Percentiles rank a stretch among this genome's conserved stretches.
Conservation (phyloP, 2,888 invertebrate species). For the Ochropacha duplaris region DNA sequence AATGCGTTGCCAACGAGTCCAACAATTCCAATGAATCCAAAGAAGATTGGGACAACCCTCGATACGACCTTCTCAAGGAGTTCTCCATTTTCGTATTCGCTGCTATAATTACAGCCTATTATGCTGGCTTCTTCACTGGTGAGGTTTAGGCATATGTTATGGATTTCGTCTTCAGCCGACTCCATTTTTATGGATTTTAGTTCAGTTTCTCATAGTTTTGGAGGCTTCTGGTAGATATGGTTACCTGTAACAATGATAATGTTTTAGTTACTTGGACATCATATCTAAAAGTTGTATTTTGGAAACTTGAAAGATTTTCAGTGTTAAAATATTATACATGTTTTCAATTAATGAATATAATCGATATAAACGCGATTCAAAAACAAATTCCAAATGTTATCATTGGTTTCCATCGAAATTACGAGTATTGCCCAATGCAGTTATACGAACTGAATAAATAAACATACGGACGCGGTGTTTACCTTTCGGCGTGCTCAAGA, state of each 20-base stretch:
- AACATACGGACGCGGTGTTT: background rate
- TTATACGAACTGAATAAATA: background rate
- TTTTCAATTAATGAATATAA: too few relatives aligned
- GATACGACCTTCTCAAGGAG: constrained; percentile 86
- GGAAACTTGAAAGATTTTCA: too few relatives aligned
- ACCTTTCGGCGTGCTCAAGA: background rate
- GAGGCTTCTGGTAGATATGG: background rate
- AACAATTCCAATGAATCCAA: constrained; percentile 92
- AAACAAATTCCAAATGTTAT: background rate
- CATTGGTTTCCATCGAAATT: background rate
- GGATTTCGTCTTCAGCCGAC: constrained; percentile 72
- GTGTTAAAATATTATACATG: too few relatives aligned
- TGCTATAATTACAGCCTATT: constrained; percentile 65
- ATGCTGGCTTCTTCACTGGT: constrained; percentile 61
- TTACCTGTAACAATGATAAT: constrained; percentile 54
- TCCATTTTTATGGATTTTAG: constrained; percentile 49
- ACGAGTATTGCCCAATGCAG: background rate
- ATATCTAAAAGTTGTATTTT: background rate
- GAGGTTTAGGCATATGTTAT: constrained; percentile 69
- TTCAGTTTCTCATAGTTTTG: constrained; percentile 40
- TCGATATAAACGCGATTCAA: background rate
- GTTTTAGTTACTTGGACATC: background rate
- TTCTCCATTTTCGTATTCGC: constrained; percentile 76
- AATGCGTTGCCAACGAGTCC: constrained; percentile 95
- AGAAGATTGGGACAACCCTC: constrained; percentile 90